Conservation (phyloP, 2,797 vertebrate species). For the Ispidina picta region DNA sequence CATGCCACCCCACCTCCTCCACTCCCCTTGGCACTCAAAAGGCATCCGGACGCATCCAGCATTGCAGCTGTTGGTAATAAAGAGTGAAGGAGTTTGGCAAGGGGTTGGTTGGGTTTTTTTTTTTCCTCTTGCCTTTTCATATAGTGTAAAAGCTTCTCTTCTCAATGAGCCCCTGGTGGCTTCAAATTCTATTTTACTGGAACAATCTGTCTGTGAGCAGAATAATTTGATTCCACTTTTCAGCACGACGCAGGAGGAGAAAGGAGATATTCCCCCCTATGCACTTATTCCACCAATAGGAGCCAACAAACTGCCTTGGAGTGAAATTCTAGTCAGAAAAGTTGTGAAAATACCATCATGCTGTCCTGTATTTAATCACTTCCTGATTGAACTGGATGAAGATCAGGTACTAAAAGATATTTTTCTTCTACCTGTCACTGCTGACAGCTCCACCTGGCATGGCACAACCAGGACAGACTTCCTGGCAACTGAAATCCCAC, state of each 20-base stretch:
- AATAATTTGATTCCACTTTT: constrained; percentile 76
- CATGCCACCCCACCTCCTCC: constrained; percentile 44
- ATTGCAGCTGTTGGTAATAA: constrained; percentile 69
- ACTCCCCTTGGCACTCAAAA: constrained; percentile 53
- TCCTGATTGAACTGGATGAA: not conserved
- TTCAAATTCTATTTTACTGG: constrained; percentile 77
- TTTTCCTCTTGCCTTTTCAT: constrained; percentile 63
- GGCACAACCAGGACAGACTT: not conserved
- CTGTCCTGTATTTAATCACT: constrained; percentile 6
- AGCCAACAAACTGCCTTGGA: constrained; percentile 42
- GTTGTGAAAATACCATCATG: not conserved
- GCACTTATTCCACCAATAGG: not conserved
- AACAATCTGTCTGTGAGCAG: constrained; percentile 74
- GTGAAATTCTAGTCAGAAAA: constrained; percentile 40
- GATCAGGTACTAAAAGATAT: not conserved
- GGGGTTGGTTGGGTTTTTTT: not conserved
- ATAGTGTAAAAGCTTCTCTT: constrained; percentile 65
- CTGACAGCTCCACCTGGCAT: constrained; percentile 21
- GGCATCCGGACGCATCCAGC: constrained; percentile 40
- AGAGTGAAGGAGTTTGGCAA: constrained; percentile 46
- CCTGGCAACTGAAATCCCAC: constrained; percentile 6
- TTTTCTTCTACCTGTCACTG: constrained; percentile 9
- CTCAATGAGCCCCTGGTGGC: constrained; percentile 68
- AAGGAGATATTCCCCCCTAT: not conserved
- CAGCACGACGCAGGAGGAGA: constrained; percentile 34